A percentile compares a stretch with the other conserved stretches of the same genome.
These are phyloP conservation scores for Perithous albicinctus DNA, from an alignment of 2,888 invertebrate species.

Conservation along the genomic window DNA sequence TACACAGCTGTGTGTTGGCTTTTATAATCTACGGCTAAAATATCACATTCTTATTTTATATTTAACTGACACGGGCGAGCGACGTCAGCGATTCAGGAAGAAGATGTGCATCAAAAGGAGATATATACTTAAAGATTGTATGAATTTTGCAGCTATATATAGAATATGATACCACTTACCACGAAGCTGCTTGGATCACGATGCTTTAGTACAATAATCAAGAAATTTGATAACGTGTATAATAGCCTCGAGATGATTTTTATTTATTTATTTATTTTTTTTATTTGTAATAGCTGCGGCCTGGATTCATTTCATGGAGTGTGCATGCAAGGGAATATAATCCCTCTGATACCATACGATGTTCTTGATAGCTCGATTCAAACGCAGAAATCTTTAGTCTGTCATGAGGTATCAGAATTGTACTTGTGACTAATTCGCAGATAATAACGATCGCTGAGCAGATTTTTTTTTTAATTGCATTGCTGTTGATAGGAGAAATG, in stretches of 20 bases:
- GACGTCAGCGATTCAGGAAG: slow-evolving; percentile 11
- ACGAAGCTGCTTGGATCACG: not conserved
- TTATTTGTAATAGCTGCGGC: not conserved
- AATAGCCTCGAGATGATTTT: not conserved
- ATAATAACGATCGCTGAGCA: too few relatives aligned
- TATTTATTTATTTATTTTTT: too few relatives aligned
- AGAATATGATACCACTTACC: slow-evolving; percentile 11
- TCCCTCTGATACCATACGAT: not conserved
- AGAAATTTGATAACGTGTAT: slow-evolving; percentile 15
- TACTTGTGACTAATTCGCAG: not conserved
- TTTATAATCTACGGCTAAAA: not conserved
- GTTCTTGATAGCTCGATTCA: slow-evolving; percentile 1
- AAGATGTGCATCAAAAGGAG: slow-evolving; percentile 8
- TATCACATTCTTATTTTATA: slow-evolving; percentile 11
- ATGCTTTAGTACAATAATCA: not conserved
- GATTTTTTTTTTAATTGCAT: too few relatives aligned
- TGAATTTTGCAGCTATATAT: slow-evolving; percentile 3
- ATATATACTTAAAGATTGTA: not conserved
- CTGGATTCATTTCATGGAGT: not conserved
- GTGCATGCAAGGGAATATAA: slow-evolving; percentile 7
- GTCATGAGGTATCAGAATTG: not conserved
- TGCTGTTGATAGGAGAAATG: too few relatives aligned
- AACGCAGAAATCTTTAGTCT: not conserved
- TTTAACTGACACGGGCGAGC: slow-evolving; percentile 4
- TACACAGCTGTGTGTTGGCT: slow-evolving; percentile 1